Base-by-base conservation (phyloP, 2,888 invertebrate genomes). In the Lycaena phlaeas region DNA sequence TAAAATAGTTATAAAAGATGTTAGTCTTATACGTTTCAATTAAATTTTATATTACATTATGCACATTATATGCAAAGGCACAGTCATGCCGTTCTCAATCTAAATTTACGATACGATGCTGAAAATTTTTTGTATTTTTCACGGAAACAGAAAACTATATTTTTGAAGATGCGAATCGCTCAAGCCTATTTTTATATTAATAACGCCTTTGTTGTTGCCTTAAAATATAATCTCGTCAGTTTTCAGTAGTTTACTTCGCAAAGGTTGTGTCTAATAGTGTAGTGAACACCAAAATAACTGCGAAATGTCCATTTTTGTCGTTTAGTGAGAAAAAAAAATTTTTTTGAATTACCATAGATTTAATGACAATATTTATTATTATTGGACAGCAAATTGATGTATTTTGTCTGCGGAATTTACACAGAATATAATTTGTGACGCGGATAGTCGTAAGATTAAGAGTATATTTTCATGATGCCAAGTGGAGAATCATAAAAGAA, bases 201-300 rank as follows among this genome's bases (percentile, higher is more conserved):
- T 27, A 48, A 53, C 60, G 73, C 74, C 75, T 77, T 70, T 52
- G 54, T 58, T 51, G 70, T 63, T 77, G 78, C 77, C 77, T 76
- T 45, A 22, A 31, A n/a, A 12, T 36, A 9, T n/a, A n/a, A n/a
- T 27, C 28, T 22, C 43, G 45, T 50, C 49, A 64, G 67, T 71
- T 70, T 67, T 68, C 64, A 68, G 59, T 61, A 37, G 15, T 25
- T 10, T 17, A 41, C 22, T 37, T 34, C 28, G 37, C 44, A 48
- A 53, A 49, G 68, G 71, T 76, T 77, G 75, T 73, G 68, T 71
- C 62, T 62, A n/a, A n/a, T 56, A 59, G 53, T 59, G 59, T 59
- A 63, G 64, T 59, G 46, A 40, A 44, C 40, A 11, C 12, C 6
- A 14, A 9, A 26, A 30, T 39, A 14, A 12, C 30, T 11, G 26